A percentile compares a stretch with the other conserved stretches of the same genome.
These are phyloP conservation scores for Galeopsomyia nigrocyanea DNA, from an alignment of 2,888 invertebrate species.

Conservation along the genomic window DNA sequence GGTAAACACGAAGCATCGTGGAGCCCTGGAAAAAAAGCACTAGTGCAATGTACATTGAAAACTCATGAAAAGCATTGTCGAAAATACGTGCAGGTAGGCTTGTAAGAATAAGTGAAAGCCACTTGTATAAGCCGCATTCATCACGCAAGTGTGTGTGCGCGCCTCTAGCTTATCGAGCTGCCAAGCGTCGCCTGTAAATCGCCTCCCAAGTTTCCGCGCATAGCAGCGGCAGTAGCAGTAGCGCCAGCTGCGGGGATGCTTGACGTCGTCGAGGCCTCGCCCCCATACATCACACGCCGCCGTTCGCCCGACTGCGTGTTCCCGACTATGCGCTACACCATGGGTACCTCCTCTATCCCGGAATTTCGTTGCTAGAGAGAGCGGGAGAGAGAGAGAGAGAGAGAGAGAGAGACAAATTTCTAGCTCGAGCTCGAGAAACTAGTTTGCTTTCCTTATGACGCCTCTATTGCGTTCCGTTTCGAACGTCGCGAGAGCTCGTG, in stretches of 20 bases:
- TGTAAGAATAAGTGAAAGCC: no score
- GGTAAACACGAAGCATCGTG: no score
- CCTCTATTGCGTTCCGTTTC: no score
- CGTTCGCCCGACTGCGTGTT: constrained; percentile 19
- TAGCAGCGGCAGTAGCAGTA: no score
- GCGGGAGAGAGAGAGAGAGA: no score
- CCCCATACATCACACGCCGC: constrained; percentile 31
- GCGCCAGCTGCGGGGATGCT: constrained; percentile 26
- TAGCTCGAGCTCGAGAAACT: no score
- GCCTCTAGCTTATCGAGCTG: constrained; percentile 22
- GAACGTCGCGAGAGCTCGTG: no score
- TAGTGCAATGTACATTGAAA: no score
- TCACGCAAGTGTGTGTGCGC: constrained; percentile 6
- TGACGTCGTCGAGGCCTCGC: constrained; percentile 19
- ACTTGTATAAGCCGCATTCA: constrained; percentile 34
- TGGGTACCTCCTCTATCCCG: neutral
- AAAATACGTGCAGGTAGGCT: no score
- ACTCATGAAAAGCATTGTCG: no score
- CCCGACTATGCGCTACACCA: constrained; percentile 30
- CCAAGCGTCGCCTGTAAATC: constrained; percentile 30
- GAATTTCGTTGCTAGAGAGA: neutral
- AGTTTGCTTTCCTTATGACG: no score
- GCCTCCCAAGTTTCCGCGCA: constrained; percentile 38
- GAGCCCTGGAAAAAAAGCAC: no score
- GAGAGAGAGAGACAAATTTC: constrained; percentile 28